Evolutionary conservation across 2,113 vertebrate genomes (phyloP), one percentile per base, ranked within the genome.

Genomic region (Aspidoscelis tigris): DNA sequence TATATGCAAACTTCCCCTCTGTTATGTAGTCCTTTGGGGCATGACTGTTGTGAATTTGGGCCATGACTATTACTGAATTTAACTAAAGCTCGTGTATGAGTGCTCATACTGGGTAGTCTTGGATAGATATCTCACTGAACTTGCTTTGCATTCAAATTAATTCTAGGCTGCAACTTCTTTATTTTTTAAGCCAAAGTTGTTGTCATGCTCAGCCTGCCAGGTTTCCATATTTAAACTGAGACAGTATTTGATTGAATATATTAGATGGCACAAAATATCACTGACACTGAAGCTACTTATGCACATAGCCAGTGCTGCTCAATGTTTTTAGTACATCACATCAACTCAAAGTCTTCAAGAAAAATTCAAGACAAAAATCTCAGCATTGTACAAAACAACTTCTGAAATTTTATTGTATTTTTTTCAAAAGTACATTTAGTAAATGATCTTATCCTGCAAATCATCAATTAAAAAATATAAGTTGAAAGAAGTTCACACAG

Each of bases 351-450:
- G 73, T 91, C 88, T 91, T 90, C 65, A 90, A 93, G 87, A 91
- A 96, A 33, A 96, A 97, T 94, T 95, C 93, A 96, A 96, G 94
- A 96, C 96, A 94, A 96, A 33, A 96, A 93, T 93, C 94, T 96
- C 94, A 91, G 94, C 89, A 94, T 88, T 95, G 94, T 96, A 97
- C 88, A 94, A 97, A 97, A 96, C 94, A 96, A 95, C 85, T 96
- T 96, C 93, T 95, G 94, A 96, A 96, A 96, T 96, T 97, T 97
- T 97, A 97, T 97, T 97, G 95, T 96, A 93, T 94, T 96, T 96
- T 94, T 64, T 65, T 96, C 93, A 80, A 94, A 96, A 90, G 93
- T 96, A 97, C 96, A 97, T 96, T 95, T 96, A 96, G 93, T 92
- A 95, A 96, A 96, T 91, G 92, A 95, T 91, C 83, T 89, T 93